Evolutionary conservation across 2,888 invertebrate species (phyloP), one percentile per base, ranked within the genome.

Genomic region (Endomychus coccineus): DNA sequence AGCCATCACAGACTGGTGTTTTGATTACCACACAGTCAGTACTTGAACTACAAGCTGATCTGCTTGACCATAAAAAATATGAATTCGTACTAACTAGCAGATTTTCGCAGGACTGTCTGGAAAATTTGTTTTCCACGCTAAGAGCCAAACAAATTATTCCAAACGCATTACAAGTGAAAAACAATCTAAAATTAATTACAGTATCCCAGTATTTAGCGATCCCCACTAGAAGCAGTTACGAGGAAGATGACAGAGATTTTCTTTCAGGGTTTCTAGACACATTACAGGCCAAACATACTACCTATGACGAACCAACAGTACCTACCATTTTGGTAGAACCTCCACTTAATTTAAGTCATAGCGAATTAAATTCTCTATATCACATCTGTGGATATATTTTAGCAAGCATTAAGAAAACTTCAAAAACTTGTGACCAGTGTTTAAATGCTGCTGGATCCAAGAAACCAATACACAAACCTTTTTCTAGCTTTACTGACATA

Each of bases 361-460:
- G 40, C 34, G 44, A 46, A 33, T 27, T 48, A 27, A 48, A 48
- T 31, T 44, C 48, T 7, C 23, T 48, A 3, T 46, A 46, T 27
- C 43, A 44, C 35, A 40, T 43, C n/a, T 31, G n/a, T 34, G 39
- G 36, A 2, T 42, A 42, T 24, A 42, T 42, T 7, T 16, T 33
- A 4, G 17, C 19, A 5, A 40, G 27, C 15, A 36, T 31, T 11
- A 34, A 17, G 14, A 35, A 39, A 13, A 36, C 25, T 16, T 36
- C 41, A 3, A 42, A 42, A 24, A 39, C 34, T 13, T 44, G 41
- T 19, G 2, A 7, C 7, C 28, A 2, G n/a, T 43, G 40, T 36
- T n/a, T 40, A 12, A 33, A 4, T 13, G 10, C 24, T 2, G 29
- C 24, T 14, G 40, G 40, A 14, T 33, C 29, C 3, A 34, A 16